Evolutionary conservation across 1,140 invertebrate genomes (phyloP).

Genomic region (Drosophila setifemur): DNA sequence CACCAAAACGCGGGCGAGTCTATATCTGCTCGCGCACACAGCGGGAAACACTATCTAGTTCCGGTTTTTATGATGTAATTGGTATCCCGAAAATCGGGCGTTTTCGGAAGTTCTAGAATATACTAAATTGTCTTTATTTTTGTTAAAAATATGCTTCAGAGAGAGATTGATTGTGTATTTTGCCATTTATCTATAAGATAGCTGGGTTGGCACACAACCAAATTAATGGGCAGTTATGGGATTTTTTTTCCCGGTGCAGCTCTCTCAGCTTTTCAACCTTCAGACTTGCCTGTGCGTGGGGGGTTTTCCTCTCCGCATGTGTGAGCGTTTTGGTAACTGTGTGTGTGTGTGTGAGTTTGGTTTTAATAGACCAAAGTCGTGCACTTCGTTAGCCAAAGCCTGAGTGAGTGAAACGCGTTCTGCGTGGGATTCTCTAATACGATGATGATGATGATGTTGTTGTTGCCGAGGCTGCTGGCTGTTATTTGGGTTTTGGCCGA

Average conservation of each 20-base stretch:
- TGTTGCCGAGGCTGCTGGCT: slow-evolving; percentile 14
- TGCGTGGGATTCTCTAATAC: slow-evolving; percentile 75
- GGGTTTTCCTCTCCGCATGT: slow-evolving; percentile 42
- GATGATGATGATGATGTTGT: slow-evolving; percentile 14
- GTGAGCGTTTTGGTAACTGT: not conserved
- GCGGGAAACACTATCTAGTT: not conserved
- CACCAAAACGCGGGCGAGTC: slow-evolving; percentile 17
- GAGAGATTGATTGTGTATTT: too few species aligned
- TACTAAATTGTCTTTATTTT: too few species aligned
- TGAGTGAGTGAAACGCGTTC: slow-evolving; percentile 56
- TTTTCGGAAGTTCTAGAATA: too few species aligned
- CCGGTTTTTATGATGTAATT: not conserved
- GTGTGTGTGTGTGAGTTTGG: slow-evolving; percentile 19
- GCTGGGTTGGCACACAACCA: too few species aligned
- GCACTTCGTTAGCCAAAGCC: slow-evolving; percentile 71
- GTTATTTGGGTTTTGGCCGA: slow-evolving; percentile 57
- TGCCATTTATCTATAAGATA: too few species aligned
- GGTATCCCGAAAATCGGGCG: too few species aligned
- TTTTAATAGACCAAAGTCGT: slow-evolving; percentile 78
- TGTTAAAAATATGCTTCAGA: too few species aligned
- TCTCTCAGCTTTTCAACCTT: slow-evolving; percentile 57
- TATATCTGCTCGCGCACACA: not conserved
- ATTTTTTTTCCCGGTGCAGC: slow-evolving; percentile 3
- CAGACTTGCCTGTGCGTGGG: slow-evolving; percentile 62
- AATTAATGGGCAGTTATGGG: too few species aligned